Evolutionary conservation across 1,140 invertebrate species (phyloP), one percentile per base, ranked within the genome.

Genomic region (Pseudomyrmex dendroicus): DNA sequence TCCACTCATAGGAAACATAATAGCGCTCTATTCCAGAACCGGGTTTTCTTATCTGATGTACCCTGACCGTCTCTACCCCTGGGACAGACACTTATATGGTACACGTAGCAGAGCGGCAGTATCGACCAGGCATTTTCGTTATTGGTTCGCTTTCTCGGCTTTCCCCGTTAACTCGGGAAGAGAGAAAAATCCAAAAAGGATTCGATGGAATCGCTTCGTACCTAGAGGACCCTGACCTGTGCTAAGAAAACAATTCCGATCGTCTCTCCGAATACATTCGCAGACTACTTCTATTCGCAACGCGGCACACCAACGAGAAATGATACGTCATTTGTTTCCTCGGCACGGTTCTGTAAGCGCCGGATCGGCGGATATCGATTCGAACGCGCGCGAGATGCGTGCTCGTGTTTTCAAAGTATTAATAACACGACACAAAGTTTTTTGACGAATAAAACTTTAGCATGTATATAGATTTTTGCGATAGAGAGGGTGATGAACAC

Each of bases 21-120:
- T 87, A 87, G 82, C 72, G 64, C 68, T 88, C 86, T 84, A 82
- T 82, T 67, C 82, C 61, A n/a, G 59, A 80, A 76, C 82, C 74
- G 22, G 85, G 67, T 82, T 73, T 50, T 76, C 85, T 88, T 88
- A 88, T 88, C 86, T 72, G 86, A 88, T 87, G 76, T 84, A 82
- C 70, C 82, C 74, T 70, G 74, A 74, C 74, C 74, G 82, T 73
- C 57, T 22, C 59, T 84, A 74, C 86, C 54, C 86, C 15, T 22
- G 85, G 68, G 85, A 88, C 82, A 50, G 82, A 84, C 76, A 73
- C 85, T 87, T 84, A 82, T 82, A 84, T 76, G 76, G 56, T 78
- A 68, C 76, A 57, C 63, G 76, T 82, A 86, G 82, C 56, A 13
- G 46, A 25, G 13, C 80, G 50, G 25, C 54, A 82, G 68, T 73